Conservation (phyloP, 2,797 vertebrate species). For the Dromococcyx pavoninus region DNA sequence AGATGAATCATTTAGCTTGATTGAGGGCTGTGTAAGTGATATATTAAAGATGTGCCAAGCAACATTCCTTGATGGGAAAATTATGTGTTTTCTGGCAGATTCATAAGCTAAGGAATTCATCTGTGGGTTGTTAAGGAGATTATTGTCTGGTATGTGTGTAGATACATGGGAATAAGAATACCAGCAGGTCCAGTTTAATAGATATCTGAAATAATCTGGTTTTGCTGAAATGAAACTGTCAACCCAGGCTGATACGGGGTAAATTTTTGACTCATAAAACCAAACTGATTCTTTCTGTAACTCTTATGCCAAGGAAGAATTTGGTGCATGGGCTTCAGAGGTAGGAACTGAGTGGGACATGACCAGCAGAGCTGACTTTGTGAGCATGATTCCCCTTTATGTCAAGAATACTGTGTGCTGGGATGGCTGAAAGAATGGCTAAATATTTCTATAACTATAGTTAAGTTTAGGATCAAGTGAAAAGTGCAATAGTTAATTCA, state of each 20-base stretch:
- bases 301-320: neutral
- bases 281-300: neutral
- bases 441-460: neutral
- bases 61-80: slow-evolving; percentile 66
- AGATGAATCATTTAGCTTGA: slow-evolving; percentile 63
- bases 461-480: neutral
- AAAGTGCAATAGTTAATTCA: neutral
- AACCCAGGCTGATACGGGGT: neutral
- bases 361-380: neutral
- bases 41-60: slow-evolving; percentile 57
- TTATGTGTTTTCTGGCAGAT: slow-evolving; percentile 64
- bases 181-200: slow-evolving; percentile 23
- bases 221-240: slow-evolving; percentile 10
- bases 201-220: neutral
- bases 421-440: neutral
- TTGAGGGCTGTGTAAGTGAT: slow-evolving; percentile 57
- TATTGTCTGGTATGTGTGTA: slow-evolving; percentile 42
- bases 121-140: slow-evolving; percentile 51
- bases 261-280: slow-evolving; percentile 3
- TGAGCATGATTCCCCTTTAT: neutral
- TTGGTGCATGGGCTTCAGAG: neutral
- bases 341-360: neutral
- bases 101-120: slow-evolving; percentile 51
- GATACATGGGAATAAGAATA: slow-evolving; percentile 3
- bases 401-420: neutral